Percentiles rank a stretch among this genome's conserved stretches.
Evolutionary conservation across 2,113 vertebrate genomes (phyloP).

Genomic region (Prionailurus bengalensis): DNA sequence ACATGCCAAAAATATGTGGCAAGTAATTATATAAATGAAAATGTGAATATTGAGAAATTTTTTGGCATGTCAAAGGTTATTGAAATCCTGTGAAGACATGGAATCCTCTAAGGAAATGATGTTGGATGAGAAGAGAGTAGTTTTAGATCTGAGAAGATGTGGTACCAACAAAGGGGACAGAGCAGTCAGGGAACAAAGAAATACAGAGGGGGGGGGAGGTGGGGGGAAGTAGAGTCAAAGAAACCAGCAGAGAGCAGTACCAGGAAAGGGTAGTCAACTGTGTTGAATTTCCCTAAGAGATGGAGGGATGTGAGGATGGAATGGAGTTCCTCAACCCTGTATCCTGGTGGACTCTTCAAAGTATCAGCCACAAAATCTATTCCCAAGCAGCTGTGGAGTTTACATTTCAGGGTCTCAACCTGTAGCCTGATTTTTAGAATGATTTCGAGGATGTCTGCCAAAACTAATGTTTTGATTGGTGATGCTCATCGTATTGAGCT

Average conservation of each 20-base stretch:
- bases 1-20: neutral
- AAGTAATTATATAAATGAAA: neutral
- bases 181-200: neutral
- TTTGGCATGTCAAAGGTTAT: neutral
- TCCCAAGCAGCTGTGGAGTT: neutral
- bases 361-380: neutral
- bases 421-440: neutral
- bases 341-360: neutral
- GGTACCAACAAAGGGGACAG: neutral
- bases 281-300: neutral
- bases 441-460: neutral
- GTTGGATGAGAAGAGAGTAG: neutral
- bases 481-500: neutral
- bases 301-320: accelerated
- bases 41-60: neutral
- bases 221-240: neutral
- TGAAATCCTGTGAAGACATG: neutral
- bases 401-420: neutral
- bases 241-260: neutral
- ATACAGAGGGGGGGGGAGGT: neutral
- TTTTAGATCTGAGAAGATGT: neutral
- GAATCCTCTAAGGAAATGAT: neutral
- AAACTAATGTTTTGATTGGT: neutral
- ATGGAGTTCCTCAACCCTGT: too few species aligned
- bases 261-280: neutral